These are phyloP conservation scores for Capitella teleta DNA, from an alignment of 1,140 invertebrate genomes.

Conservation along the genomic window DNA sequence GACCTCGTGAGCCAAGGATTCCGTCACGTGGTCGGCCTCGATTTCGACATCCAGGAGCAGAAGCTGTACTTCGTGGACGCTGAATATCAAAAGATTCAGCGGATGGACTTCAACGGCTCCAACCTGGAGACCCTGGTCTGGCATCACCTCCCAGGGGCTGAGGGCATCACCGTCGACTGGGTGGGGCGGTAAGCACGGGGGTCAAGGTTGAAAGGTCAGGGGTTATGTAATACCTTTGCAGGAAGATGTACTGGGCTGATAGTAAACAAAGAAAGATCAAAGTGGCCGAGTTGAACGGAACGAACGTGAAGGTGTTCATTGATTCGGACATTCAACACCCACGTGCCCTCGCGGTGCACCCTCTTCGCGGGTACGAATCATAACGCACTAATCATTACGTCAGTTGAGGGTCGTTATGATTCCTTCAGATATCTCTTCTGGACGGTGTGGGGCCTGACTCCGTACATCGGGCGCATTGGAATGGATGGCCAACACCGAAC, in stretches of 20 bases:
- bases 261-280: conserved; percentile 69
- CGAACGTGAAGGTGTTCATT: conserved; percentile 74
- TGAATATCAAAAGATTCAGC: conserved; percentile 65
- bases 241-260: conserved; percentile 97
- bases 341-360: conserved; percentile 85
- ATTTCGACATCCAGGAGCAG: conserved; percentile 75
- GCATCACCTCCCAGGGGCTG: conserved; percentile 85
- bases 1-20: conserved; percentile 86
- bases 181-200: conserved; percentile 50
- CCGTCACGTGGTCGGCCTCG: conserved; percentile 89
- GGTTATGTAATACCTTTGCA: conserved; percentile 17
- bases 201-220: neutral
- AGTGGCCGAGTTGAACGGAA: conserved; percentile 88
- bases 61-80: conserved; percentile 91
- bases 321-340: conserved; percentile 80
- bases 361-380: conserved; percentile 67
- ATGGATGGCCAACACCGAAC: conserved; percentile 92
- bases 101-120: conserved; percentile 48
- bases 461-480: conserved; percentile 93
- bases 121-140: conserved; percentile 67
- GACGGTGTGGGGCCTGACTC: conserved; percentile 83
- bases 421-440: conserved; percentile 72
- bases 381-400: neutral
- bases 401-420: neutral
- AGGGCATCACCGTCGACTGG: conserved; percentile 95